A percentile compares a stretch with the other conserved stretches of the same genome.
phyloP scores from a whole-genome alignment of 2,113 vertebrate species.

The Gallinago jamesoni region DNA sequence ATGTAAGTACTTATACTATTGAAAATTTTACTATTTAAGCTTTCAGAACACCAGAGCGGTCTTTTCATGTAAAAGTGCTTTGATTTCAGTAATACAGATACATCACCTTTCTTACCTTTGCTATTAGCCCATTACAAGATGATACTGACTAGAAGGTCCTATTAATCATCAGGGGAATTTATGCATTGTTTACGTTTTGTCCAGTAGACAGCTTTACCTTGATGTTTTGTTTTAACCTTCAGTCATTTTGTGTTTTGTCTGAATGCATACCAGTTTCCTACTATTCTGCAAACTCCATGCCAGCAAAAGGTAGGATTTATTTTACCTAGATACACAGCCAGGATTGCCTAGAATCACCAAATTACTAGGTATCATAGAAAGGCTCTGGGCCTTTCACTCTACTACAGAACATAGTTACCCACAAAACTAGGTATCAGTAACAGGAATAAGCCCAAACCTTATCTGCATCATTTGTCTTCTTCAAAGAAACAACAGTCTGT shows the following conservation, averaged over 20 bases:
- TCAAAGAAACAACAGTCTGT: conserved; percentile 74
- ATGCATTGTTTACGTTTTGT: not conserved
- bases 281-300: not conserved
- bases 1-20: not conserved
- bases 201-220: not conserved
- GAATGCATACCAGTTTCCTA: not conserved
- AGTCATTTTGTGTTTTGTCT: not conserved
- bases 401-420: not conserved
- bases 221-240: not conserved
- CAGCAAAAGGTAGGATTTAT: not conserved
- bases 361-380: not conserved
- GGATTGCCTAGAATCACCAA: not conserved
- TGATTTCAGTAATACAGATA: not conserved
- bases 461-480: conserved; percentile 85
- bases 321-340: not conserved
- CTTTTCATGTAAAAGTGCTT: not conserved
- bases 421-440: not conserved
- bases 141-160: not conserved
- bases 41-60: not conserved
- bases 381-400: not conserved
- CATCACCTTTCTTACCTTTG: not conserved
- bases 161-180: not conserved
- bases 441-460: conserved; percentile 75
- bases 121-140: not conserved
- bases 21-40: not conserved